A percentile compares a stretch with the other conserved stretches of the same genome.
Conservation (phyloP, 2,888 invertebrate genomes). For the Lampropteryx suffumata region DNA sequence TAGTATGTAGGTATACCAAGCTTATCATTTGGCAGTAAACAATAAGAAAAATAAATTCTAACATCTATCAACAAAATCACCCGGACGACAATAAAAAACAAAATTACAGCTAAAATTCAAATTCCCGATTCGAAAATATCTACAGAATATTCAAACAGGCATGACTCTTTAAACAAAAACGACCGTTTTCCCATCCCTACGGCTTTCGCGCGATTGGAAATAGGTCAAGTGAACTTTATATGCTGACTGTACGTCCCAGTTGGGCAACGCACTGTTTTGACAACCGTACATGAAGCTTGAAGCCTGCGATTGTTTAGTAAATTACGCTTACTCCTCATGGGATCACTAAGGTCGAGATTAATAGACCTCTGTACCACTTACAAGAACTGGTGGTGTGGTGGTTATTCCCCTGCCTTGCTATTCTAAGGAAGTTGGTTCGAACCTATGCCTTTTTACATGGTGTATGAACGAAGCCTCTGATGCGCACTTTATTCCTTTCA, state of each 20-base stretch:
- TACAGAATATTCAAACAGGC: slow-evolving; percentile 1
- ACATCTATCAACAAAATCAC: too few relatives aligned
- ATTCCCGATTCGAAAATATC: neutral
- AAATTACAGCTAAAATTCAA: neutral
- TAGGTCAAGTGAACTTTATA: slow-evolving; percentile 41
- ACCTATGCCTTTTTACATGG: too few relatives aligned
- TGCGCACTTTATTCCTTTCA: too few relatives aligned
- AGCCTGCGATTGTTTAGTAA: slow-evolving; percentile 4
- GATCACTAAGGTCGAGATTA: neutral
- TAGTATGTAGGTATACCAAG: too few relatives aligned
- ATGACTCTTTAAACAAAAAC: slow-evolving; percentile 1
- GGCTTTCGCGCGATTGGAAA: slow-evolving; percentile 24
- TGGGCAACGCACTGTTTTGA: slow-evolving; percentile 32
- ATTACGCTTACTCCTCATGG: neutral
- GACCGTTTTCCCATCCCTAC: slow-evolving; percentile 16
- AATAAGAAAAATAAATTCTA: too few relatives aligned
- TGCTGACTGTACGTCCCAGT: slow-evolving; percentile 35
- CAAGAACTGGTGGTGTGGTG: neutral
- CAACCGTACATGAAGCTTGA: slow-evolving; percentile 25
- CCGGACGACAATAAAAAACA: neutral
- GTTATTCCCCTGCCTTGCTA: too few relatives aligned
- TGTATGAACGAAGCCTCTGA: too few relatives aligned
- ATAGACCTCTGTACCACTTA: neutral
- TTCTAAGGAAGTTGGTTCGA: too few relatives aligned
- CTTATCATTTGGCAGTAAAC: too few relatives aligned